These are phyloP conservation scores for Vulpes ferrilata DNA, from an alignment of 2,113 vertebrate species.

Conservation along the genomic window DNA sequence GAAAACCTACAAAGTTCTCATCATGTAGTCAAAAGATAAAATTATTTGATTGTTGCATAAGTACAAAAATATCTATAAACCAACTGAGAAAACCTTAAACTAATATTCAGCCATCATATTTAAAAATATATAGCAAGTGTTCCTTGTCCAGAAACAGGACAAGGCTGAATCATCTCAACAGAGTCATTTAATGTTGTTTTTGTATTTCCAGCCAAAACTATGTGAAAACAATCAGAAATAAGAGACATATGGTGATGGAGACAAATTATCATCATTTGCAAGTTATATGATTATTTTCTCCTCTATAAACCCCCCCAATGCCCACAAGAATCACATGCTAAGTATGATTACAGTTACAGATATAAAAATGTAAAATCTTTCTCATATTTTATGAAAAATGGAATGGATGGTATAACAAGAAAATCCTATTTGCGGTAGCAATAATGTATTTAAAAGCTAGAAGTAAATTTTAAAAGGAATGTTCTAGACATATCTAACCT, in stretches of 20 bases:
- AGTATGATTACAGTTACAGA: background rate
- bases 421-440: background rate
- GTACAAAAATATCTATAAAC: background rate
- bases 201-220: background rate
- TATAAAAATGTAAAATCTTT: background rate
- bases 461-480: background rate
- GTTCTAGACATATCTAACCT: background rate
- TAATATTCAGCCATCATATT: background rate
- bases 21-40: background rate
- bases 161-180: background rate
- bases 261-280: background rate
- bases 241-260: background rate
- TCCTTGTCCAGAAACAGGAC: background rate
- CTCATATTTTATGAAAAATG: background rate
- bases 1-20: background rate
- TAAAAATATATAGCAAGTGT: background rate
- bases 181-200: background rate
- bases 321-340: background rate
- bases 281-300: background rate
- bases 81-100: background rate
- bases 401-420: background rate
- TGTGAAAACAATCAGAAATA: background rate
- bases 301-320: no score
- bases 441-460: background rate
- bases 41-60: background rate